Conservation (phyloP, 2,113 vertebrate genomes). For the Oreochromis tanganicae region DNA sequence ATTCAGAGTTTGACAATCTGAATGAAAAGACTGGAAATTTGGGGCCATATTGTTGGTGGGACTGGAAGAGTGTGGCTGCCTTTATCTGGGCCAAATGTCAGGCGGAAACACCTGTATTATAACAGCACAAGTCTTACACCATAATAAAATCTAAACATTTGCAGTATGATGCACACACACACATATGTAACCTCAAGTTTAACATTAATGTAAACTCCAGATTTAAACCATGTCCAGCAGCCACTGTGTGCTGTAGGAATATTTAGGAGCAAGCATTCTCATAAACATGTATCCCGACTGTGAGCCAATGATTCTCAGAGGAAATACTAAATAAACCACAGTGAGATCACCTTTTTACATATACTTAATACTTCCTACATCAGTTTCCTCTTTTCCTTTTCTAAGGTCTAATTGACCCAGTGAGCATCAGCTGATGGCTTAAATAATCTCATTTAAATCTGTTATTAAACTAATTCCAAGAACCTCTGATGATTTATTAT, state of each 20-base stretch:
- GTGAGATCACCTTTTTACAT: background rate
- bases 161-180: background rate
- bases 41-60: background rate
- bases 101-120: background rate
- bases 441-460: background rate
- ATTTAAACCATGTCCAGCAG: background rate
- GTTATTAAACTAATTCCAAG: background rate
- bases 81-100: background rate
- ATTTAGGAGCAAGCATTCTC: background rate
- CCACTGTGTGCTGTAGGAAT: fast-evolving
- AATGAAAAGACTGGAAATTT: background rate
- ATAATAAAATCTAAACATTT: fast-evolving
- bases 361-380: background rate
- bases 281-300: fast-evolving
- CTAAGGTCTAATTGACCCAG: fast-evolving
- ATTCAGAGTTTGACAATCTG: background rate
- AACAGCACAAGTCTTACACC: background rate
- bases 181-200: background rate
- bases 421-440: background rate
- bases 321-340: fast-evolving
- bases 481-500: background rate
- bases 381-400: background rate
- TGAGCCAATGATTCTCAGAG: fast-evolving
- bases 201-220: background rate
- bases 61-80: fast-evolving